phyloP scores from a whole-genome alignment of 2,113 vertebrate genomes.

The Gymnocephalus cernua region DNA sequence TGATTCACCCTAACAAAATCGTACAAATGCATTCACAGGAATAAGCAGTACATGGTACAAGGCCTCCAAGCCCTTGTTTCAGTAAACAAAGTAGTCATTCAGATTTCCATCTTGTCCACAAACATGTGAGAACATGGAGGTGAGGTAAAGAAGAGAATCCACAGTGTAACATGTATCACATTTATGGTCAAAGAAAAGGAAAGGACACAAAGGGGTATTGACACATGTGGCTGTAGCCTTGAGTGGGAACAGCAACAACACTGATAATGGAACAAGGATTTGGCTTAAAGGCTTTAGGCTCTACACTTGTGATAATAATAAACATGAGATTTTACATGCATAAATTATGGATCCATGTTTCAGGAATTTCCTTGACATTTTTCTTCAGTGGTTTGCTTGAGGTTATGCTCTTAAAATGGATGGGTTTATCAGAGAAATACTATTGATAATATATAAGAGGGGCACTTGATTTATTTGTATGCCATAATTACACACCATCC shows the following conservation, averaged over 20 bases:
- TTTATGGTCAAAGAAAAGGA: background rate
- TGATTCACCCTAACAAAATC: too few relatives aligned
- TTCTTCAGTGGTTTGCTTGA: slow-evolving; percentile 15
- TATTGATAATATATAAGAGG: slow-evolving; percentile 17
- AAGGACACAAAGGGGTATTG: background rate
- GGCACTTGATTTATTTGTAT: slow-evolving; percentile 2
- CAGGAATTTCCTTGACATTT: slow-evolving; percentile 11
- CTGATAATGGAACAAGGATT: slow-evolving; percentile 1
- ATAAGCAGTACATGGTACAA: background rate
- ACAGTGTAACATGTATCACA: background rate
- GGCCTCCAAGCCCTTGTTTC: background rate
- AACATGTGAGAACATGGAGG: background rate
- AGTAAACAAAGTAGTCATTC: background rate
- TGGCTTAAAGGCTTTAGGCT: background rate
- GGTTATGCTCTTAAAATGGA: background rate
- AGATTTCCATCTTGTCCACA: background rate
- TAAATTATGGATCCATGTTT: slow-evolving; percentile 22
- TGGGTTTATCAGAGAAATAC: slow-evolving; percentile 14
- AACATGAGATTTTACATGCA: background rate
- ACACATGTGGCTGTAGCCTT: background rate
- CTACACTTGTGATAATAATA: background rate
- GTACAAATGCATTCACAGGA: background rate
- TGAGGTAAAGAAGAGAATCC: background rate
- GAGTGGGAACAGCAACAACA: background rate
- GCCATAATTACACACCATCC: slow-evolving; percentile 5